Conservation (phyloP, 92 coral and sea anemone species). For the Isaurus tuberculatus region DNA sequence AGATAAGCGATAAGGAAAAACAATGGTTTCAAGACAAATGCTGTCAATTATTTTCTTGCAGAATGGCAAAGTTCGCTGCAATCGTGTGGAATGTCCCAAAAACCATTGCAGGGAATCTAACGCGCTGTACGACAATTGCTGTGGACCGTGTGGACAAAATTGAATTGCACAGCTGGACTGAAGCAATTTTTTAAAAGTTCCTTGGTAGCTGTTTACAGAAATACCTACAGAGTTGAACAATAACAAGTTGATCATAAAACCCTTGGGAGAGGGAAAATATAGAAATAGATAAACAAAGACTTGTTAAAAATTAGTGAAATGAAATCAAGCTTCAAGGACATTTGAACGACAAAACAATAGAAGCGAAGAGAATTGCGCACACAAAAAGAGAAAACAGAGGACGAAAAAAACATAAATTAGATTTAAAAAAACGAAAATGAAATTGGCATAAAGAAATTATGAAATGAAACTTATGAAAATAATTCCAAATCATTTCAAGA, state of each 20-base stretch:
- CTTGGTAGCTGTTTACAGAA: background rate
- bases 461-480: background rate
- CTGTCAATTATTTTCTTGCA: conserved; percentile 9
- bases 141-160: conserved; percentile 70
- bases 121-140: conserved; percentile 60
- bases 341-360: background rate
- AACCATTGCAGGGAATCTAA: conserved; percentile 69
- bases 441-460: background rate
- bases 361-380: background rate
- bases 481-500: too few relatives aligned
- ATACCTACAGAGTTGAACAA: background rate
- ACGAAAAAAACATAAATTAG: background rate
- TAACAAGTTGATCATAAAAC: background rate
- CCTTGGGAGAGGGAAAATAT: background rate
- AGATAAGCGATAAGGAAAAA: background rate
- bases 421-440: background rate
- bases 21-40: background rate
- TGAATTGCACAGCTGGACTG: background rate
- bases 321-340: background rate
- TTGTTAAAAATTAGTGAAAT: background rate
- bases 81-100: conserved; percentile 71
- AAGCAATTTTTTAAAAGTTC: background rate
- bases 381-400: too few relatives aligned
- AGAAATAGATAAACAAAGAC: background rate
- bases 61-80: conserved; percentile 72